Conservation (phyloP, 2,113 vertebrate genomes). For the Oenanthe oenanthe region DNA sequence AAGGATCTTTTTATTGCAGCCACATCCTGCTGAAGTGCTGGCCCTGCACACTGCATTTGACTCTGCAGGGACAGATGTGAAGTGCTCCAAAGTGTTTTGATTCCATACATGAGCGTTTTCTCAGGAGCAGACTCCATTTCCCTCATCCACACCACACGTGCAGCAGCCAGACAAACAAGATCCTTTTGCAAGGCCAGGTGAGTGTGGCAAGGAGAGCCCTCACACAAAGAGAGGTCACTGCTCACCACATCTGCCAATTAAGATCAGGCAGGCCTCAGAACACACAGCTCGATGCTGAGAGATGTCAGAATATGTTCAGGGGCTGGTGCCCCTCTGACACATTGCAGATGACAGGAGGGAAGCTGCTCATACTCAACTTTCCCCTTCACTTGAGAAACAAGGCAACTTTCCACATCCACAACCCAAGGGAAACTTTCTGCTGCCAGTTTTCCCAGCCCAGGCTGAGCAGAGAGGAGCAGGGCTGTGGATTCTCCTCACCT, state of each 20-base stretch:
- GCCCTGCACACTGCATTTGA: neutral
- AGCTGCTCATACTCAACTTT: neutral
- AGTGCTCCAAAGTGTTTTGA: neutral
- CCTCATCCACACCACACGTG: accelerated
- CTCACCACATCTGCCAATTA: neutral
- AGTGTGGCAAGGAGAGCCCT: neutral
- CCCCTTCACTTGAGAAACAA: neutral
- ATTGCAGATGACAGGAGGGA: neutral
- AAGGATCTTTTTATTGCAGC: neutral
- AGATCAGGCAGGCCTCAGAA: neutral
- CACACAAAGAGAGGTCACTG: neutral
- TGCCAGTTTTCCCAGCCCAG: neutral
- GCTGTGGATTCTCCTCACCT: neutral
- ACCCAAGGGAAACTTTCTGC: neutral
- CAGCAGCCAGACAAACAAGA: neutral
- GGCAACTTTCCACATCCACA: neutral
- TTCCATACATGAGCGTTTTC: neutral
- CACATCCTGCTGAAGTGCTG: neutral
- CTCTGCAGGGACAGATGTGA: neutral
- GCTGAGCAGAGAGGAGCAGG: neutral
- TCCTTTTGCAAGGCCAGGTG: neutral
- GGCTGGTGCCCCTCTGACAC: neutral
- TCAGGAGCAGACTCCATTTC: neutral
- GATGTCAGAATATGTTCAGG: neutral
- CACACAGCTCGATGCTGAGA: neutral